A percentile compares a stretch with the other conserved stretches of the same genome.
Evolutionary conservation across 2,797 vertebrate genomes (phyloP).

Genomic region (Hozukius guyotensis): DNA sequence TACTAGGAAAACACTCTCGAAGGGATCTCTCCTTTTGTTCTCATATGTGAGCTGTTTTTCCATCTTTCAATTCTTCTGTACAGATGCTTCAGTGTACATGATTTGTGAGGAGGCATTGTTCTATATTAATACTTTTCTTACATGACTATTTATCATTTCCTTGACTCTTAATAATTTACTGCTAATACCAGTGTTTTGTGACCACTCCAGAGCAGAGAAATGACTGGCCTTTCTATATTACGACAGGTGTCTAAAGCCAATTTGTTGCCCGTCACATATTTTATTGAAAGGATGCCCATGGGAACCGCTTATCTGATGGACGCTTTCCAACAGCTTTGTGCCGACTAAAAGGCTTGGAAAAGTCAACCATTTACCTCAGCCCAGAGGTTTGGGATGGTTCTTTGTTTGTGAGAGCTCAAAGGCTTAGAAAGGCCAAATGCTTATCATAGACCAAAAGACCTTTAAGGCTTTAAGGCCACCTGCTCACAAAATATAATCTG

Average conservation of each 20-base stretch:
- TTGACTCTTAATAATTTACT: conserved; percentile 40
- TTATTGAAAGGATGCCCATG: conserved; percentile 79
- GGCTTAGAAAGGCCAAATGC: conserved; percentile 82
- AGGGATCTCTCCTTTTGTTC: conserved; percentile 3
- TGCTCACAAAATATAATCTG: conserved; percentile 77
- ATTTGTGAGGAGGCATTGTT: not conserved
- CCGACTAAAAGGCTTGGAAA: conserved; percentile 84
- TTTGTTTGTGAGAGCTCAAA: conserved; percentile 83
- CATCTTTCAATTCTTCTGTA: not conserved
- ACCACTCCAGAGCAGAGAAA: conserved; percentile 56
- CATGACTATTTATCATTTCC: conserved; percentile 5
- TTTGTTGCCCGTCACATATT: conserved; percentile 76
- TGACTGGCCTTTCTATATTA: conserved; percentile 69
- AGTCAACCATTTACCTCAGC: conserved; percentile 82
- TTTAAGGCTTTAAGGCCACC: conserved; percentile 81
- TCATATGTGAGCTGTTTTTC: not conserved
- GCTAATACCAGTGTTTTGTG: conserved; percentile 41
- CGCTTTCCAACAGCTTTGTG: conserved; percentile 84
- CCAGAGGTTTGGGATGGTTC: conserved; percentile 81
- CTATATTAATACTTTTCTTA: conserved; percentile 2
- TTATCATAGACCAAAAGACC: conserved; percentile 80
- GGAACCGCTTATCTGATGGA: conserved; percentile 85
- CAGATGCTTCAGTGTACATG: conserved; percentile 1
- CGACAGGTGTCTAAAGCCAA: conserved; percentile 75
- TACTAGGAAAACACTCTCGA: not conserved